Evolutionary conservation across 2,797 vertebrate species (phyloP), one percentile per base, ranked within the genome.

Genomic region (Pseudotriccus pelzelni): DNA sequence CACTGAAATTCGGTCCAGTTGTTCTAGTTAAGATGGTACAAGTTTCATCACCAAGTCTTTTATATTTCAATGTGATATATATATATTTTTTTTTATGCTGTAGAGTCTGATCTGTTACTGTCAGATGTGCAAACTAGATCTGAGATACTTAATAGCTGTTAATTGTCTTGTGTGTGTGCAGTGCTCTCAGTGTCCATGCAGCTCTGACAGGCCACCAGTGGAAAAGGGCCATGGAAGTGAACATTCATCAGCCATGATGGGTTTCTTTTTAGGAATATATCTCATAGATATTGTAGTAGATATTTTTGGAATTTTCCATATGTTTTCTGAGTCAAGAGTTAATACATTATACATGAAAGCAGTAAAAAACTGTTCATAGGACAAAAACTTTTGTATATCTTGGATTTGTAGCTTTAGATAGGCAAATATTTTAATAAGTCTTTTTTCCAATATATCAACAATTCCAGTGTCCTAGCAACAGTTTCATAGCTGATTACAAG

Each of bases 381-480:
- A 95, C 84, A 81, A 89, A 90, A 91, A 96, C 60, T 89, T 94
- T 75, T 90, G 93, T 89, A 1, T 69, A 41, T 64, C 82, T 86
- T 94, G 96, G 70, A 89, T 91, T 70, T 87, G 74, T 72, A n/a
- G 78, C 82, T 87, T 94, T 64, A 91, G 66, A 91, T 76, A 96
- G 82, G 90, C 52, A 96, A 82, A 72, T 90, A 87, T 86, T 95
- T 83, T 41, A 95, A 80, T 68, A 86, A 81, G 86, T 82, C 66
- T 80, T 90, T 70, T 90, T 84, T 81, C 46, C 5, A 58, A 95
- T 96, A 94, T 80, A 56, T 60, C 96, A 96, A 89, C 79, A 92
- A 83, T 91, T 64, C 22, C 39, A 46, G 95, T 97, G 67, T 96
- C 96, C 91, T 96, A 96, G 95, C 95, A 97, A 97, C 93, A 86